Conservation (phyloP, 2,797 vertebrate genomes). For the Bradypus variegatus region DNA sequence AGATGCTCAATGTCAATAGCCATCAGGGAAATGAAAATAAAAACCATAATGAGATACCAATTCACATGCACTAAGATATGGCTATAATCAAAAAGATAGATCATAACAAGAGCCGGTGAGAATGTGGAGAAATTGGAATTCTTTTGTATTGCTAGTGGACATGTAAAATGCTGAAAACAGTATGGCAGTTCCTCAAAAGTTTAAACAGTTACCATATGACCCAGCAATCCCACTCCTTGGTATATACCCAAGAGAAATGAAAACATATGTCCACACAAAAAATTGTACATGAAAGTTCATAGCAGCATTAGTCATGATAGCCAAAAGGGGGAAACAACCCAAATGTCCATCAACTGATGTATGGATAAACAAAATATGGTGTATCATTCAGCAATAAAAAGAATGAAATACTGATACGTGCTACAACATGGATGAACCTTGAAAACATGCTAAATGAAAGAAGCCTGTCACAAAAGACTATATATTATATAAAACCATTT, state of each 20-base stretch:
- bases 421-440: background rate
- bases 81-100: background rate
- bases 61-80: background rate
- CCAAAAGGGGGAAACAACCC: background rate
- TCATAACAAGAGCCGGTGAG: background rate
- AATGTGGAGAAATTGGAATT: background rate
- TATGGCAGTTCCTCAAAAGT: background rate
- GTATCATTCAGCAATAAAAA: background rate
- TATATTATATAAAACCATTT: background rate
- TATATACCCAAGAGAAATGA: background rate
- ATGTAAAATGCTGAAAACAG: background rate
- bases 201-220: background rate
- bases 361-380: background rate
- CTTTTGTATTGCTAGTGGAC: background rate
- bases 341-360: background rate
- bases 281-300: background rate
- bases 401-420: background rate
- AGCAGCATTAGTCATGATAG: background rate
- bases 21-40: slow-evolving; percentile 7
- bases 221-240: background rate
- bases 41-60: background rate
- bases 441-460: slow-evolving; percentile 3
- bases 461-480: background rate
- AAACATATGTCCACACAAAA: background rate
- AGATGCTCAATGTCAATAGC: background rate